Evolutionary conservation across 2,797 vertebrate species (phyloP).

Genomic region (Oophaga sylvatica): DNA sequence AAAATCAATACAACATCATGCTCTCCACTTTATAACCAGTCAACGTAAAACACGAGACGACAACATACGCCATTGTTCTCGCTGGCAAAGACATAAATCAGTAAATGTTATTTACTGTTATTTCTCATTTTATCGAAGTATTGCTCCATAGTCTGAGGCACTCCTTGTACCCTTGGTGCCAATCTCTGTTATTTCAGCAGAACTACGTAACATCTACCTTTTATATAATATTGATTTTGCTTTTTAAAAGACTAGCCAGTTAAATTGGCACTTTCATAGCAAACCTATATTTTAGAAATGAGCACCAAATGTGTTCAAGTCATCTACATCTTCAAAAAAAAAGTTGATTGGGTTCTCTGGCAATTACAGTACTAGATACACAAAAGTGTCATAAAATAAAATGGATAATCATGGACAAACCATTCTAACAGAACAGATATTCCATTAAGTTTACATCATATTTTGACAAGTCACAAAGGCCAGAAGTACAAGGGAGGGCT

Average conservation of each 20-base stretch:
- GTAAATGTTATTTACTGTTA: neutral
- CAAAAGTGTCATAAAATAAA: neutral
- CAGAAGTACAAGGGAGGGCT: too few species aligned
- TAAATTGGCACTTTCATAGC: neutral
- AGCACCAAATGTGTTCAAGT: neutral
- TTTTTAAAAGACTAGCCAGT: neutral
- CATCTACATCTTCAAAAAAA: neutral
- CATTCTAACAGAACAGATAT: too few species aligned
- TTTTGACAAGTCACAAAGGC: too few species aligned
- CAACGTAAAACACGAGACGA: neutral
- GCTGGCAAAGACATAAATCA: neutral
- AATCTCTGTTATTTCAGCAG: neutral
- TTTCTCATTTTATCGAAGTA: neutral
- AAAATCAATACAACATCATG: neutral
- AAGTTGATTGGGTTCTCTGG: neutral
- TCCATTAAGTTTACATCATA: too few species aligned
- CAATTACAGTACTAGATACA: neutral
- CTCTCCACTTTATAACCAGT: neutral
- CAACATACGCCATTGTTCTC: neutral
- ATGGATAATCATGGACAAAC: neutral
- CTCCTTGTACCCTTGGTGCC: neutral
- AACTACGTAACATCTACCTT: neutral
- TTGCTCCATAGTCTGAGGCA: neutral
- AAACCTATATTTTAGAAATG: neutral
- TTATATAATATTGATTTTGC: conserved; percentile 1